Conservation (phyloP, 2,888 invertebrate species). For the Onthophagus sagittarius region DNA sequence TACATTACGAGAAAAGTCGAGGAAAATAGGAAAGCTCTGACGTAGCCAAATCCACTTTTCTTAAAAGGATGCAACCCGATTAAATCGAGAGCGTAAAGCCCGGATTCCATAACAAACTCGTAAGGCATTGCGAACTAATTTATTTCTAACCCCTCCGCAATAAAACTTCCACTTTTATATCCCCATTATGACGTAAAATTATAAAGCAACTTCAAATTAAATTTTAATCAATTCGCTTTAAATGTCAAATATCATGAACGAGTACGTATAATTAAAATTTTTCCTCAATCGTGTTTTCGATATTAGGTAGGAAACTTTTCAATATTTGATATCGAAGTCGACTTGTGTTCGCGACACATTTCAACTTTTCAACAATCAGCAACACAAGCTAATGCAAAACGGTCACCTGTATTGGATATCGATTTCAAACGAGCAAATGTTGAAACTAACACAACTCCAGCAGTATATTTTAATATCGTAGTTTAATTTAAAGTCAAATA, state of each 20-base stretch:
- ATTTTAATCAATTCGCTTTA: not conserved
- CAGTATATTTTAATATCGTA: not conserved
- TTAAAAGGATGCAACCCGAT: slow-evolving; percentile 19
- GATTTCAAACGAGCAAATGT: not conserved
- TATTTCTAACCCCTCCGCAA: not conserved
- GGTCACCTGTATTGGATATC: not conserved
- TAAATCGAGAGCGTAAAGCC: slow-evolving; percentile 11
- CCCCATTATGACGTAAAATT: not conserved
- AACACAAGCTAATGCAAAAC: not conserved
- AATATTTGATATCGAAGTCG: not conserved
- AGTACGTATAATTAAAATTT: not conserved
- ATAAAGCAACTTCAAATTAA: not conserved
- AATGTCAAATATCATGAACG: not conserved
- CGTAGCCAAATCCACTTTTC: not conserved
- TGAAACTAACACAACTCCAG: not conserved
- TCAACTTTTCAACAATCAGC: not conserved
- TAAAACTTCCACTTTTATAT: not conserved
- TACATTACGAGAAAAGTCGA: slow-evolving; percentile 8
- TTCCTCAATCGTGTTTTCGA: not conserved
- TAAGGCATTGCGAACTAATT: slow-evolving; percentile 6
- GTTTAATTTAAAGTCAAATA: not conserved
- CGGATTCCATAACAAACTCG: slow-evolving; percentile 18
- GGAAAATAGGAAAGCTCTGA: slow-evolving; percentile 5
- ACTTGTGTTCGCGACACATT: not conserved
- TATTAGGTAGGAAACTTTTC: not conserved